Evolutionary conservation across 2,888 invertebrate genomes (phyloP), one percentile per base, ranked within the genome.

Genomic region (Clusia tigrina): DNA sequence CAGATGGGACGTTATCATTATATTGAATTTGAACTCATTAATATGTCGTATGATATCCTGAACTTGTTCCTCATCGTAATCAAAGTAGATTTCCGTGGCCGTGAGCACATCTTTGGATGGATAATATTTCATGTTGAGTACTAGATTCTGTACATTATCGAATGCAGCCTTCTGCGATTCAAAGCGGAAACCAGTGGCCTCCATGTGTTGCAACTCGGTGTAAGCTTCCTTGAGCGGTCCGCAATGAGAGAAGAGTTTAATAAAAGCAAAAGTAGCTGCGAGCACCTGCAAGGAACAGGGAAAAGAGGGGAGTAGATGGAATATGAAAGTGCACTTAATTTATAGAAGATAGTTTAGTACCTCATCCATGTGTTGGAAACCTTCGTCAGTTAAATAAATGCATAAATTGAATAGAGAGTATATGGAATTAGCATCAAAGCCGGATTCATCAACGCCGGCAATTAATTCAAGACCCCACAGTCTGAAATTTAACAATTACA

Each of bases 51-150:
- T 75, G 1, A 83, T 60, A 1, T 73, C 69, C 12, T 61, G 48
- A 2, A 83, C 67, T 38, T 78, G 89, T 81, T 90, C 85, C 1
- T 91, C 89, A 76, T 93, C 87, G 78, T 91, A 96, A 67, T 93
- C 90, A 74, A 89, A 92, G 78, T 89, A 90, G 0, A 95, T 83
- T 60, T 89, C 86, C 48, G 88, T 87, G 0, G 95, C 95, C 0
- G 90, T 90, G 61, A 96, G 86, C 77, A 91, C 92, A 81, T 95
- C 90, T 70, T 89, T 86, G 0, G 93, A 89, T 0, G 91, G 89
- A 82, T 89, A 95, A 74, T 89, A 87, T 69, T 93, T 94, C 91
- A 94, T 93, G 72, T 89, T 89, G 74, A 91, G 89, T 1, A 89
- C 88, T 10, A 95, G 73, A 32, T 87, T 86, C 83, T 93, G 92